These are phyloP conservation scores for Nettapus auritus DNA, from an alignment of 2,113 vertebrate species.

Conservation along the genomic window DNA sequence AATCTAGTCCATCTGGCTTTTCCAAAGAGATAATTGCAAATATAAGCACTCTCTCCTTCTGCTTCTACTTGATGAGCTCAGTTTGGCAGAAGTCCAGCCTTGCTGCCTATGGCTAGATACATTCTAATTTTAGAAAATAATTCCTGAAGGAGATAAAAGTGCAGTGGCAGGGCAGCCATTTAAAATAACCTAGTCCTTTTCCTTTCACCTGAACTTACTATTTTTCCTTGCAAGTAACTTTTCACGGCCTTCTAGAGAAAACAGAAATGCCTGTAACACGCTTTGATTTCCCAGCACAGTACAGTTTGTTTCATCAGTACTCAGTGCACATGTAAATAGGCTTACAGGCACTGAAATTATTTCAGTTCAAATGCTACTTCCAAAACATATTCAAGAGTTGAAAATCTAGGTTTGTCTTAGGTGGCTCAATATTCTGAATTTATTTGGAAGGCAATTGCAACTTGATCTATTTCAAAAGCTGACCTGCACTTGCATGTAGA, in stretches of 20 bases:
- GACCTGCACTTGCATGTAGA: conserved; percentile 99
- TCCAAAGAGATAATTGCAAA: conserved; percentile 63
- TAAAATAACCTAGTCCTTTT: background rate
- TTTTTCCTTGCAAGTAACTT: background rate
- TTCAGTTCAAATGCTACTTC: background rate
- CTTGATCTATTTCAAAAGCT: background rate
- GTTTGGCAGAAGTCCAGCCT: conserved; percentile 41
- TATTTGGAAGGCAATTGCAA: background rate
- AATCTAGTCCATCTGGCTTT: conserved; percentile 58
- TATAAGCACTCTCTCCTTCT: conserved; percentile 49
- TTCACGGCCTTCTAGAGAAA: background rate
- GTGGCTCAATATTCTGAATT: background rate
- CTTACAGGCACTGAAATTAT: background rate
- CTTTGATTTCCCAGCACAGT: background rate
- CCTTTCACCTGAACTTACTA: conserved; percentile 23
- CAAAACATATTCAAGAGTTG: background rate
- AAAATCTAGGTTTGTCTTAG: background rate
- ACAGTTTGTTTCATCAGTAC: background rate
- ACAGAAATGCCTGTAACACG: background rate
- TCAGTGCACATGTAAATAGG: background rate
- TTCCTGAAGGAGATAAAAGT: conserved; percentile 41
- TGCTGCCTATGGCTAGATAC: conserved; percentile 37
- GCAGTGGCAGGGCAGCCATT: background rate
- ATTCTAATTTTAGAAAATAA: conserved; percentile 54
- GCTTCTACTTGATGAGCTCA: conserved; percentile 35